phyloP scores from a whole-genome alignment of 2,113 vertebrate genomes.

The Phoxinus phoxinus region DNA sequence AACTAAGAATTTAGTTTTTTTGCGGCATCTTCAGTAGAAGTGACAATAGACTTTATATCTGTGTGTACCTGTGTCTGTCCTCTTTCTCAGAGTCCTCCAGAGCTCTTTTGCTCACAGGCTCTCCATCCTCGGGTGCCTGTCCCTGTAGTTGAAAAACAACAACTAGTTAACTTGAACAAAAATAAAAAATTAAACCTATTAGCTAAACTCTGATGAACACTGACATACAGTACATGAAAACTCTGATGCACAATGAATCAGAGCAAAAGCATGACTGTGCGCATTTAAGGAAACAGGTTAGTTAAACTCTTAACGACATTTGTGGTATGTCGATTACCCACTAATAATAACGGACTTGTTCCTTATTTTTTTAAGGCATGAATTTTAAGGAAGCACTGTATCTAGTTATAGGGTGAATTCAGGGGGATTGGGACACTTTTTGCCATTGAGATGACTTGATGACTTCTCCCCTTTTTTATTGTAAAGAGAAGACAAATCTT shows the following conservation, averaged over 20 bases:
- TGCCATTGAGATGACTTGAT: too few relatives aligned
- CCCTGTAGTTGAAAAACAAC: conserved; percentile 41
- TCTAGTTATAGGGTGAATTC: not conserved
- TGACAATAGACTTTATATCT: not conserved
- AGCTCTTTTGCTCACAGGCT: conserved; percentile 54
- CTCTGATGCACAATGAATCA: not conserved
- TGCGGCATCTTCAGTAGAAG: not conserved
- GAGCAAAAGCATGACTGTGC: not conserved
- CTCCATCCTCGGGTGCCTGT: conserved; percentile 43
- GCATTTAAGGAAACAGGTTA: not conserved
- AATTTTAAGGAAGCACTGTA: not conserved
- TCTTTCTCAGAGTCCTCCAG: conserved; percentile 27
- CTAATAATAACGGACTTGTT: not conserved
- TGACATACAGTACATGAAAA: not conserved
- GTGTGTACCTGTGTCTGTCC: conserved; percentile 47
- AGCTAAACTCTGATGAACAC: too few relatives aligned
- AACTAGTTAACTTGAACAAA: not conserved
- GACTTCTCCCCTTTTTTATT: not conserved
- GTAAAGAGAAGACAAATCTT: not conserved
- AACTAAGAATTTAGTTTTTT: not conserved
- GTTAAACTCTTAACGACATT: not conserved
- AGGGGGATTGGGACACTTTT: too few relatives aligned
- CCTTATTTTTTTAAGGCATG: not conserved
- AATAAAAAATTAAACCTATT: not conserved
- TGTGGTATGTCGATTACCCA: not conserved